phyloP scores from a whole-genome alignment of 1,140 invertebrate genomes.

The Mesaphorura yosii region DNA sequence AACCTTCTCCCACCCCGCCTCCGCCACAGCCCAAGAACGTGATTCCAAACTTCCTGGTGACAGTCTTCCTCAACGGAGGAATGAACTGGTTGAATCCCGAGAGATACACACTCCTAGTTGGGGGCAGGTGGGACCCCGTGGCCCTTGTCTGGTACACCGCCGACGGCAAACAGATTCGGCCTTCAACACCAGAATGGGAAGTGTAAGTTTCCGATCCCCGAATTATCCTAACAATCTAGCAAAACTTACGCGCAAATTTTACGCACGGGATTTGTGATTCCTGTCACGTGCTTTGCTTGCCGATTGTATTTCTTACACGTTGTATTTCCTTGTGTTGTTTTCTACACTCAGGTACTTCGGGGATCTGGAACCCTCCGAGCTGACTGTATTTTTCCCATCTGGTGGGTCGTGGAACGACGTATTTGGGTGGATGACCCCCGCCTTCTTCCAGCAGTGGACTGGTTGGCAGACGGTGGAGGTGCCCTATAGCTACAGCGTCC shows the following conservation, averaged over 20 bases:
- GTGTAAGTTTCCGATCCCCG: too few species aligned
- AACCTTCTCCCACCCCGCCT: not conserved
- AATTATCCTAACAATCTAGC: too few species aligned
- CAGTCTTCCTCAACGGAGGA: not conserved
- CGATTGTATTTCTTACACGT: too few species aligned
- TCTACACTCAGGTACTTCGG: conserved; percentile 7
- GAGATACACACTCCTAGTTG: not conserved
- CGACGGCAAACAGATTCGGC: not conserved
- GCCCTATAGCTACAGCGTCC: not conserved
- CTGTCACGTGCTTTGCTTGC: too few species aligned
- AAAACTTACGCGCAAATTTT: too few species aligned
- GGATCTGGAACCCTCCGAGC: not conserved
- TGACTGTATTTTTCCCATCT: conserved; percentile 2
- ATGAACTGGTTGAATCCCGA: conserved; percentile 5
- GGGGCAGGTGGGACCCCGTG: not conserved
- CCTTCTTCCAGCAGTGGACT: conserved; percentile 1
- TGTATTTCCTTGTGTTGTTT: too few species aligned
- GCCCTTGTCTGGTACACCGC: not conserved
- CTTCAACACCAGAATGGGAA: not conserved
- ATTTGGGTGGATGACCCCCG: conserved; percentile 1
- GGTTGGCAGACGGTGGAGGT: not conserved
- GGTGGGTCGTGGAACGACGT: not conserved
- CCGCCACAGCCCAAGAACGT: not conserved
- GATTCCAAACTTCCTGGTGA: not conserved
- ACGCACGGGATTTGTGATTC: too few species aligned